Base-by-base conservation (phyloP, 2,797 vertebrate genomes). In the Nasua narica region DNA sequence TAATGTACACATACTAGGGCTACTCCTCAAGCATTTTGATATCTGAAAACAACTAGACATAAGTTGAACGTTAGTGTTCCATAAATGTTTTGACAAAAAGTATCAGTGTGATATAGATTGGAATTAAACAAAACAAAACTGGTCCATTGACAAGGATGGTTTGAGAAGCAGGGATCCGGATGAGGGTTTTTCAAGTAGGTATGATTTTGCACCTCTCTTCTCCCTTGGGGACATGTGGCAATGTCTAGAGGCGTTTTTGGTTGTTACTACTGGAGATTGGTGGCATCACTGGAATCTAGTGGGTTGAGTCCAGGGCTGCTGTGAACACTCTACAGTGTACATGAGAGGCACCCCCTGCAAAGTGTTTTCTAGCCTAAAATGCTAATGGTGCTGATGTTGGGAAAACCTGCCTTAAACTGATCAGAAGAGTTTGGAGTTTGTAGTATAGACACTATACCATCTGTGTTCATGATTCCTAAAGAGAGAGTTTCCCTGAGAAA, bases 261-360 rank as follows among this genome's bases (percentile, higher is more conserved):
- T 88, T 67, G 54, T 95, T 5, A n/a, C 10, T 32, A 32, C 10
- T 89, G 58, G 25, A 16, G 12, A 37, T 35, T 32, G 35, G 0
- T 52, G 3, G 10, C 74, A 3, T 14, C 67, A 48, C 3, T 23
- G 9, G 11, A 54, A 21, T 37, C 7, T 11, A 48, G 4, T 74
- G 8, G 1, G 1, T 70, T 58, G 76, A 25, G 0, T 37, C 3
- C 19, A 62, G 29, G 0, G 13, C 2, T 37, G 35, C 16, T 52
- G 3, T 35, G 29, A 83, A 16, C 5, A 23, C 15, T 18, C 4
- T 4, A 18, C 1, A 40, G 3, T n/a, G 6, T 56, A 16, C 25
- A 21, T 2, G 12, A 2, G 35, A 25, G 23, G 19, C 1, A 0
- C 5, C 11, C 3, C 21, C 1, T 1, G 29, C 21, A 58, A 13